Conservation (phyloP, 1,140 invertebrate genomes). For the Temnothorax curvispinosus region DNA sequence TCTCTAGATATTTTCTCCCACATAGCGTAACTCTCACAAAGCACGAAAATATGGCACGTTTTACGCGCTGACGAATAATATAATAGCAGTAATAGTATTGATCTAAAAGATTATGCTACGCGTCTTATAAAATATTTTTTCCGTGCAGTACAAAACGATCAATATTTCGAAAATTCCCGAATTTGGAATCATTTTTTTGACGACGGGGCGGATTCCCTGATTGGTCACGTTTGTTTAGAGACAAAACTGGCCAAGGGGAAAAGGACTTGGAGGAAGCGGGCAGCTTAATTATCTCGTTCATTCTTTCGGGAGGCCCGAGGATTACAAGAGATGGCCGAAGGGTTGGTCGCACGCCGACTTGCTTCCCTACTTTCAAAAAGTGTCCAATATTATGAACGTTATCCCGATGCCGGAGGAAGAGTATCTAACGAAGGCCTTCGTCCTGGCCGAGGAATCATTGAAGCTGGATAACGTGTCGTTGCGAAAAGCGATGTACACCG, state of each 20-base stretch:
- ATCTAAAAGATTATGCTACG: not conserved
- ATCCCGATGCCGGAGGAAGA: constrained; percentile 78
- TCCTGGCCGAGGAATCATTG: constrained; percentile 73
- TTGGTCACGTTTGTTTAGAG: constrained; percentile 78
- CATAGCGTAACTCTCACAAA: not conserved
- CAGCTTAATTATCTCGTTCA: constrained; percentile 90
- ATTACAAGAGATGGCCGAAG: constrained; percentile 88
- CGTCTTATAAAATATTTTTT: not conserved
- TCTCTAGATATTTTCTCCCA: not conserved
- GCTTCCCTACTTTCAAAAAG: constrained; percentile 86
- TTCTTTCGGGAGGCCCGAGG: constrained; percentile 87
- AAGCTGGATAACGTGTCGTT: constrained; percentile 81
- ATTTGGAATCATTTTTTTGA: not conserved
- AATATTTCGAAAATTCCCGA: not conserved
- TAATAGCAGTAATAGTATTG: not conserved
- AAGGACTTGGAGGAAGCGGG: constrained; percentile 90
- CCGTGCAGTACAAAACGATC: not conserved
- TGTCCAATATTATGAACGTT: constrained; percentile 83
- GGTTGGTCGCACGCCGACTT: constrained; percentile 87
- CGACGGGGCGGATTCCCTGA: not conserved
- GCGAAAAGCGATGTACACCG: constrained; percentile 86
- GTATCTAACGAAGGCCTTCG: constrained; percentile 80
- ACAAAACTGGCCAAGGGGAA: constrained; percentile 89
- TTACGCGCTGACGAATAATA: not conserved
- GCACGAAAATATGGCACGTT: not conserved